Base-by-base conservation (phyloP, 2,113 vertebrate species). In the Columba livia region DNA sequence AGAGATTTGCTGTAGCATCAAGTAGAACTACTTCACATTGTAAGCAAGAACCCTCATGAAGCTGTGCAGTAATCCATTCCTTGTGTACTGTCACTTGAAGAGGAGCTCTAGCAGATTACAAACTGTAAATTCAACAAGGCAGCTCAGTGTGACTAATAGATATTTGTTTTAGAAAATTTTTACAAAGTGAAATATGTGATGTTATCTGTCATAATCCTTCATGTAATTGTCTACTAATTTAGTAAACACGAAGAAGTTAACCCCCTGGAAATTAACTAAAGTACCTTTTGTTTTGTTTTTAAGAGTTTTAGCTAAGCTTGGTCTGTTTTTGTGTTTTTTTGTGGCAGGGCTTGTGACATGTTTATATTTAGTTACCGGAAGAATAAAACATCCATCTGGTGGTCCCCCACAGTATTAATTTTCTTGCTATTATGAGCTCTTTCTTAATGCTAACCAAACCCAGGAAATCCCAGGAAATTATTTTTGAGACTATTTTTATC, bases 391-490 rank as follows among this genome's bases (percentile, higher is more conserved):
- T 96, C 97, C 95, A 95, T 96, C 95, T 97, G 89, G 93, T 94
- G 83, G 90, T 94, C 79, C 40, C 54, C 74, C 60, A 61, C 84
- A 57, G 83, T 92, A 95, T 94, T 97, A 93, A 91, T 96, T 92
- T 95, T 91, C 88, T 96, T 94, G 74, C 95, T 96, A 28, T 97
- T 97, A 94, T 87, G 94, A 96, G 96, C 85, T 96, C 57, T 80
- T 79, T 92, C 77, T 96, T 96, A 96, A 96, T 96, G 85, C 95
- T 96, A 80, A 95, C 74, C 79, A 89, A 95, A 96, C 92, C 90
- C 91, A 97, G 96, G 95, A 97, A 97, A 97, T 98, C 96, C 95
- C 95, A 94, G 94, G 92, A 97, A 97, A 96, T 94, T 95, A 94
- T 96, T 93, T 95, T 80, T 66, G 85, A 87, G 93, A 62, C 89